Conservation (phyloP, 1,140 invertebrate species). For the Drosophila azteca region DNA sequence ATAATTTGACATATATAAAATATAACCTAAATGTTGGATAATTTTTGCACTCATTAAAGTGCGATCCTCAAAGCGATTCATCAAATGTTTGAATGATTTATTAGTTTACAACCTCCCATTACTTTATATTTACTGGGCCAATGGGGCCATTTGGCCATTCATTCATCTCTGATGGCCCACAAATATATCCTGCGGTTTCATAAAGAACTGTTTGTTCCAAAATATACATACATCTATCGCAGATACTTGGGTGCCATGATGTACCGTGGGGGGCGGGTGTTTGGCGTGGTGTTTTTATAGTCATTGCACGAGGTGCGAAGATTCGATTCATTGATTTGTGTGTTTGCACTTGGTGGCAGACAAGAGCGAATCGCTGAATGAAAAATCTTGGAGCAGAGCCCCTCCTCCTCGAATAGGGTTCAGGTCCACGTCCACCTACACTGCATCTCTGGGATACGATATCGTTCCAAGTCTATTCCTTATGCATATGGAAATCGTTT, state of each 20-base stretch:
- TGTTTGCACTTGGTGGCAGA: conserved; percentile 34
- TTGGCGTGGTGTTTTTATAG: conserved; percentile 51
- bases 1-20: not conserved
- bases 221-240: not conserved
- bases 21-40: too few species aligned
- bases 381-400: conserved; percentile 1
- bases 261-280: not conserved
- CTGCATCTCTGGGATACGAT: not conserved
- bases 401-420: conserved; percentile 1
- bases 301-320: conserved; percentile 52
- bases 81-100: not conserved
- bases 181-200: conserved; percentile 42
- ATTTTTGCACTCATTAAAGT: not conserved
- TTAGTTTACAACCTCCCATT: not conserved
- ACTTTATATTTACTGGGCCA: not conserved
- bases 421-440: not conserved
- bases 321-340: conserved; percentile 46
- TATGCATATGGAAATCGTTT: conserved; percentile 59
- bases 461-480: not conserved
- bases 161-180: conserved; percentile 5
- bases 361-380: conserved; percentile 37
- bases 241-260: conserved; percentile 15
- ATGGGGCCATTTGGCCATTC: not conserved
- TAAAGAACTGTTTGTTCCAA: conserved; percentile 41
- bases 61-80: not conserved